A percentile compares a stretch with the other conserved stretches of the same genome.
These are phyloP conservation scores for Gryllus bimaculatus DNA, from an alignment of 1,140 invertebrate genomes.

Conservation along the genomic window DNA sequence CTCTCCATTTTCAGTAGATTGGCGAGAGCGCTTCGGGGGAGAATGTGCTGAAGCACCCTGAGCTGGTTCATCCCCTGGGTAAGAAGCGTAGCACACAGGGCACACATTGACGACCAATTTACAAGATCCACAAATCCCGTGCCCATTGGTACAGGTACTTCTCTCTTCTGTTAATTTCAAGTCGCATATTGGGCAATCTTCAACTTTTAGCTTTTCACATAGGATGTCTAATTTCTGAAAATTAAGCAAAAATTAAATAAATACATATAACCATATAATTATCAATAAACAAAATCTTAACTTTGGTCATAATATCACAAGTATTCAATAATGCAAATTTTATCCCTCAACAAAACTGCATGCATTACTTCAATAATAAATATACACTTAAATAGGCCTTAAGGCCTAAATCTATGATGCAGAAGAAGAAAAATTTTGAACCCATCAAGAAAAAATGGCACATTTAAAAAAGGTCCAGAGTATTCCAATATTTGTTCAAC, in stretches of 20 bases:
- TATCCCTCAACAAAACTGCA: no score
- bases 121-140: not conserved
- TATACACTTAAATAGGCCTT: no score
- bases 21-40: not conserved
- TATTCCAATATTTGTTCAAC: no score
- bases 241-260: not conserved
- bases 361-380: no score
- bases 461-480: no score
- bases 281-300: not conserved
- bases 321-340: no score
- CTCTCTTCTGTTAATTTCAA: not conserved
- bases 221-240: not conserved
- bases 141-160: not conserved
- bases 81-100: not conserved
- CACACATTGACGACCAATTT: not conserved
- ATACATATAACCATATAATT: not conserved
- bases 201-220: not conserved
- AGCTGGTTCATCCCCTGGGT: not conserved
- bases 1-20: not conserved
- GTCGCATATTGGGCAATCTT: not conserved
- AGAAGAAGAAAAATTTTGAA: no score
- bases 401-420: no score
- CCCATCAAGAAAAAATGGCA: no score
- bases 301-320: not conserved
- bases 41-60: not conserved